These are phyloP conservation scores for Heterochromis multidens DNA, from an alignment of 2,113 vertebrate species.

Conservation along the genomic window DNA sequence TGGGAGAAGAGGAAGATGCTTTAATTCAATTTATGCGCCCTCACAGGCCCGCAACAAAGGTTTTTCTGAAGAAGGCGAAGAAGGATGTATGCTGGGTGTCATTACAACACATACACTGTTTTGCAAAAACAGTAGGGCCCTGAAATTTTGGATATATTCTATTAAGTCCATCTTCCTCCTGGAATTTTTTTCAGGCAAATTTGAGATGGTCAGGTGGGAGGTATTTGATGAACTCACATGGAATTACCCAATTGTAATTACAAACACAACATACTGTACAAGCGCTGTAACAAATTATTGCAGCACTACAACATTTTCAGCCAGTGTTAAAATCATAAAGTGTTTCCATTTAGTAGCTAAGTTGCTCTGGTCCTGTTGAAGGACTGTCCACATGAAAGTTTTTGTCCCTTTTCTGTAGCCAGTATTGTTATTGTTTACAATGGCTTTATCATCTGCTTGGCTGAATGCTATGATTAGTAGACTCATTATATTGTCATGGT, in stretches of 20 bases:
- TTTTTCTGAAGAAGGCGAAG: neutral
- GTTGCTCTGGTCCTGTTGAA: neutral
- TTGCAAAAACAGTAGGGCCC: neutral
- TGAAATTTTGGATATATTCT: neutral
- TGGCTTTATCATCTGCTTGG: slow-evolving; percentile 27
- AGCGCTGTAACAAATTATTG: neutral
- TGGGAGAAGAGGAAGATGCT: neutral
- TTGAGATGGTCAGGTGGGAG: neutral
- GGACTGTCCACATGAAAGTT: neutral
- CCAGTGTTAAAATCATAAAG: neutral
- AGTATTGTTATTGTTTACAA: slow-evolving; percentile 25
- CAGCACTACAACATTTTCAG: neutral
- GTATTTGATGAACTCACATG: neutral
- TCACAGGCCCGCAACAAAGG: neutral
- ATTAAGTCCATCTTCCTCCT: neutral
- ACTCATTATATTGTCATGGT: slow-evolving; percentile 72
- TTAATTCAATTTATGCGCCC: neutral
- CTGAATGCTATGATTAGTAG: slow-evolving; percentile 64
- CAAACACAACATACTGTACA: neutral
- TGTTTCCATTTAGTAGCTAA: neutral
- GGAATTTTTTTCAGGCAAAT: neutral
- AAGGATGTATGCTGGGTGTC: neutral
- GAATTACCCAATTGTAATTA: neutral
- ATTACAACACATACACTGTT: no score
- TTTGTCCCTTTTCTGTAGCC: neutral